These are phyloP conservation scores for Ypsolopha scabrella DNA, from an alignment of 2,888 invertebrate species.

Conservation along the genomic window DNA sequence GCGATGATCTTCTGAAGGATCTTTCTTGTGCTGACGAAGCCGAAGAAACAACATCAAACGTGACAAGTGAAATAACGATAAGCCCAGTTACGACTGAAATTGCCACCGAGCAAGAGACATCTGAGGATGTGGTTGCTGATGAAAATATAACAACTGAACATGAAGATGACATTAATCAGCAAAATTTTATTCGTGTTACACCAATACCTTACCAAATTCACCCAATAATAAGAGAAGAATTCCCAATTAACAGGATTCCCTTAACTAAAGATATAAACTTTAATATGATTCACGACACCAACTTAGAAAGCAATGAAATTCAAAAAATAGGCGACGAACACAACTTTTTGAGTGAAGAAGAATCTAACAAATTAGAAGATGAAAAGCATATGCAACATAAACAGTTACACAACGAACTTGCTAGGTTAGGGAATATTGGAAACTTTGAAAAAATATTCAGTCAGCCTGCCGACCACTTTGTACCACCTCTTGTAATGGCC, in stretches of 20 bases:
- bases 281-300: conserved; percentile 26
- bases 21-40: conserved; percentile 69
- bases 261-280: conserved; percentile 17
- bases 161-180: conserved; percentile 30
- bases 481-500: conserved; percentile 64
- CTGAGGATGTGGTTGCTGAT: conserved; percentile 32
- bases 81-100: conserved; percentile 24
- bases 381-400: conserved; percentile 53
- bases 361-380: conserved; percentile 42
- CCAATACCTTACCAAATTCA: conserved; percentile 13
- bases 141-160: conserved; percentile 35
- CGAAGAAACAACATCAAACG: conserved; percentile 35
- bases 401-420: conserved; percentile 53
- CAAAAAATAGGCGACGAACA: conserved; percentile 28
- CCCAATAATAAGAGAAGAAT: conserved; percentile 10
- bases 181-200: conserved; percentile 16
- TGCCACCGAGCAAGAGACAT: conserved; percentile 38
- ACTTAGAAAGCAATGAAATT: conserved; percentile 47
- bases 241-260: background rate
- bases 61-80: conserved; percentile 22
- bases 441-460: conserved; percentile 59
- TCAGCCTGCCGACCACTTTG: conserved; percentile 62
- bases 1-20: conserved; percentile 70
- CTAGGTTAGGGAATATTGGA: conserved; percentile 52
- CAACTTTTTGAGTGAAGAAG: conserved; percentile 32